Evolutionary conservation across 2,113 vertebrate genomes (phyloP), one percentile per base, ranked within the genome.

Genomic region (Collichthys lucidus): DNA sequence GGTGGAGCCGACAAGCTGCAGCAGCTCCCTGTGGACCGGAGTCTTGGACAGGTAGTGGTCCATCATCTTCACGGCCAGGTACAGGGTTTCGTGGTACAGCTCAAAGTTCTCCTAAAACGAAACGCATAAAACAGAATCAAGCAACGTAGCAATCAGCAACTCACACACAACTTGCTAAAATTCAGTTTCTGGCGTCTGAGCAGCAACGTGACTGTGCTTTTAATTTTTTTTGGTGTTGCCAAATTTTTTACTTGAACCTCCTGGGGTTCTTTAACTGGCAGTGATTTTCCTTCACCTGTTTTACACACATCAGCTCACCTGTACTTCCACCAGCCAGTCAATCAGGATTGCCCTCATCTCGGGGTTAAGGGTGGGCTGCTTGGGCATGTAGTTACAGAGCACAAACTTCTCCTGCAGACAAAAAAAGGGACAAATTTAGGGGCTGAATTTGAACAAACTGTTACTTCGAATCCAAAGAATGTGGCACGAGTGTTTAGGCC

Each of bases 291-390:
- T 11, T 55, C 44, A 14, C 12, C 15, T 42, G 4, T 26, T 57
- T 17, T 2, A 20, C 15, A 10, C 15, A 24, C 42, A 26, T 1
- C 11, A 26, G n/a, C 91, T 82, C 74, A 98, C 98, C 96, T 99
- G 98, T 3, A 99, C 95, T 71, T 99, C 97, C 1, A 99, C 97
- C 94, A 99, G 93, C 98, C 98, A 99, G 92, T 99, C 97, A 50
- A 99, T 94, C 20, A 99, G 94, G 85, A 98, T 95, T 3, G 96
- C 96, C 50, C 98, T 95, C 98, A 99, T 98, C 61, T 94, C 95
- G 0, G 82, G 46, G 26, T 85, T 98, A 79, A 99, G 95, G 60
- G 95, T 97, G 46, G 88, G 80, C 91, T 99, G 98, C 17, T 65
- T 80, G 26, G 90, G 17, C 96, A 99, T 97, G 92, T 98, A 99